These are phyloP conservation scores for Cydia fagiglandana DNA, from an alignment of 1,140 invertebrate genomes.

Conservation along the genomic window DNA sequence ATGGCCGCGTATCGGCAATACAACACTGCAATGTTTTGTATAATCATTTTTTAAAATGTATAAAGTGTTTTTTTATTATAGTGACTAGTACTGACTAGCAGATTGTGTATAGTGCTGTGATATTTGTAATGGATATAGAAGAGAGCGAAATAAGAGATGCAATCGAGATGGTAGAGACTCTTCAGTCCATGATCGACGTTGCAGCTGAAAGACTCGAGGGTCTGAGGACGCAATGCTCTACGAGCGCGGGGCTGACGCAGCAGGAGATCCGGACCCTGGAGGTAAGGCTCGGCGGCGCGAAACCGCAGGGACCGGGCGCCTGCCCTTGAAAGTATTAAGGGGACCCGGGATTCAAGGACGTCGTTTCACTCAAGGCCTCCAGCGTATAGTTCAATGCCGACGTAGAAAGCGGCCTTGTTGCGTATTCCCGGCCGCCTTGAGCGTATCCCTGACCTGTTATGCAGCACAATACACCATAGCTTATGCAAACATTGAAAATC, in stretches of 20 bases:
- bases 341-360: conserved; percentile 64
- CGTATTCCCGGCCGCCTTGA: conserved; percentile 26
- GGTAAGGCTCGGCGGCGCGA: conserved; percentile 79
- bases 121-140: conserved; percentile 79
- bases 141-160: conserved; percentile 82
- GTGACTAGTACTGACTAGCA: conserved; percentile 64
- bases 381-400: conserved; percentile 65
- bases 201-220: conserved; percentile 94
- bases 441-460: conserved; percentile 34
- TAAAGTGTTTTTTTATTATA: conserved; percentile 74
- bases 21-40: conserved; percentile 78
- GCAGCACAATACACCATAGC: conserved; percentile 6
- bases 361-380: conserved; percentile 59
- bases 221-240: conserved; percentile 94
- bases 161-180: conserved; percentile 81
- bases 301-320: conserved; percentile 30
- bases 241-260: conserved; percentile 94
- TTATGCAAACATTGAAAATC: background rate
- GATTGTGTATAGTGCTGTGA: conserved; percentile 76
- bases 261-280: conserved; percentile 96
- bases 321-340: conserved; percentile 68
- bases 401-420: conserved; percentile 2
- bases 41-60: conserved; percentile 79
- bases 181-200: conserved; percentile 96
- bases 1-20: conserved; percentile 79